phyloP scores from a whole-genome alignment of 2,888 invertebrate species.

The Chydorus sphaericus region DNA sequence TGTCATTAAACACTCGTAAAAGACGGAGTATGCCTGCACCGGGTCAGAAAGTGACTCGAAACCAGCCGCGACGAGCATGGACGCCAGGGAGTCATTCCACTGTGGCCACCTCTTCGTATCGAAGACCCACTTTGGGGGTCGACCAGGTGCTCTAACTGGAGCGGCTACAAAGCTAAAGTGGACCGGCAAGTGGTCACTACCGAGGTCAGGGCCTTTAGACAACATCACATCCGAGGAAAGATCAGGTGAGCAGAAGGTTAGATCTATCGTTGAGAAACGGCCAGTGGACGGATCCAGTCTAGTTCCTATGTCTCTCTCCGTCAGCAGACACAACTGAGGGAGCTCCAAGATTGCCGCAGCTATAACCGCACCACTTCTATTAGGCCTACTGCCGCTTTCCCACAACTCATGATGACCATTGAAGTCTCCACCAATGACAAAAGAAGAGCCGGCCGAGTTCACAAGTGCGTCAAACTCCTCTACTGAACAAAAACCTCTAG shows the following conservation, averaged over 20 bases:
- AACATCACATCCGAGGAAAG: background rate
- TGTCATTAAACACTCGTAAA: background rate
- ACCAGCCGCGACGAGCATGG: background rate
- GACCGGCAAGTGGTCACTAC: background rate
- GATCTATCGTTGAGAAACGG: background rate
- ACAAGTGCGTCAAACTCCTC: background rate
- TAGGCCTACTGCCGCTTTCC: background rate
- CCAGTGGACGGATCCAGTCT: background rate
- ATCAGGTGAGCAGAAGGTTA: background rate
- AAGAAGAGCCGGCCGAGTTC: background rate
- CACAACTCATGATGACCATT: background rate
- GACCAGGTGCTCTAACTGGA: too few relatives aligned
- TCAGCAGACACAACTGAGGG: background rate
- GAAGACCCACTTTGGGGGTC: background rate
- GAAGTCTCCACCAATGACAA: background rate
- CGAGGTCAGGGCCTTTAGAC: background rate
- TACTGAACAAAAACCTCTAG: background rate
- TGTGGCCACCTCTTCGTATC: background rate
- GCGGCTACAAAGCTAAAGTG: too few relatives aligned
- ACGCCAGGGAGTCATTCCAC: background rate
- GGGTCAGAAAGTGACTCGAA: background rate
- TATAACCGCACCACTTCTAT: background rate
- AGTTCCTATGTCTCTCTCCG: background rate
- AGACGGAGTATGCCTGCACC: background rate
- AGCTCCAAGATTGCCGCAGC: too few relatives aligned